A percentile compares a stretch with the other conserved stretches of the same genome.
These are phyloP conservation scores for Cinclus mexicanus DNA, from an alignment of 2,113 vertebrate species.

Conservation along the genomic window DNA sequence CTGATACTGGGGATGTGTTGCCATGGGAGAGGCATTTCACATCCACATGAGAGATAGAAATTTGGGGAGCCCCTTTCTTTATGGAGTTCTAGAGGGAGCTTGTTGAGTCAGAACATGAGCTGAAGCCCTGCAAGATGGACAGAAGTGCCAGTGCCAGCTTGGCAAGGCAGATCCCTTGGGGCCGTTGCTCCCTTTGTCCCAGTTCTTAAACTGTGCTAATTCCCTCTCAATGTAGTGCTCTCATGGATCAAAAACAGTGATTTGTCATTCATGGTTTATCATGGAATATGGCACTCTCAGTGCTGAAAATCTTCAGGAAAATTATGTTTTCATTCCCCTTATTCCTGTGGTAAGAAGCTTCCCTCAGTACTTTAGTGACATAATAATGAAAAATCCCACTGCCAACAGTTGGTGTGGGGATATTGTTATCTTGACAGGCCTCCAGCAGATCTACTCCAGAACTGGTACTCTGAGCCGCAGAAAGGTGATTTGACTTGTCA, in stretches of 20 bases:
- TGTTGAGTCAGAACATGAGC: neutral
- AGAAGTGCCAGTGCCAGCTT: neutral
- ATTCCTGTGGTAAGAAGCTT: slow-evolving; percentile 45
- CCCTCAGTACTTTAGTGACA: neutral
- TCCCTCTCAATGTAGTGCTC: neutral
- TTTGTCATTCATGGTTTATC: slow-evolving; percentile 9
- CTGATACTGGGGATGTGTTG: neutral
- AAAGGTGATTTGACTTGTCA: slow-evolving; percentile 54
- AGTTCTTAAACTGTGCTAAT: neutral
- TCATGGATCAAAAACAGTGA: neutral
- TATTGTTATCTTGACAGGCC: slow-evolving; percentile 61
- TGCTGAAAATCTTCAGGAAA: slow-evolving; percentile 22
- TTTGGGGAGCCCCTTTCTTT: neutral
- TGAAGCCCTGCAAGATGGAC: neutral
- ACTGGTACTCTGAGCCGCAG: neutral
- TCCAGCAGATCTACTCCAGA: slow-evolving; percentile 18
- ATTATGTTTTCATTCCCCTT: slow-evolving; percentile 30
- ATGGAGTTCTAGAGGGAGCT: neutral
- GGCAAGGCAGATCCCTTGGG: neutral
- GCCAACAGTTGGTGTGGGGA: neutral
- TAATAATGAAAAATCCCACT: slow-evolving; percentile 27
- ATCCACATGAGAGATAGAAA: rapidly evolving
- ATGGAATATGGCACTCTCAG: neutral
- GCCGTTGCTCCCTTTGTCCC: rapidly evolving
- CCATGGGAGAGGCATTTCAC: neutral